Percentiles rank a stretch among this genome's conserved stretches.
Evolutionary conservation across 2,113 vertebrate genomes (phyloP).

Genomic region (Falco punctatus): DNA sequence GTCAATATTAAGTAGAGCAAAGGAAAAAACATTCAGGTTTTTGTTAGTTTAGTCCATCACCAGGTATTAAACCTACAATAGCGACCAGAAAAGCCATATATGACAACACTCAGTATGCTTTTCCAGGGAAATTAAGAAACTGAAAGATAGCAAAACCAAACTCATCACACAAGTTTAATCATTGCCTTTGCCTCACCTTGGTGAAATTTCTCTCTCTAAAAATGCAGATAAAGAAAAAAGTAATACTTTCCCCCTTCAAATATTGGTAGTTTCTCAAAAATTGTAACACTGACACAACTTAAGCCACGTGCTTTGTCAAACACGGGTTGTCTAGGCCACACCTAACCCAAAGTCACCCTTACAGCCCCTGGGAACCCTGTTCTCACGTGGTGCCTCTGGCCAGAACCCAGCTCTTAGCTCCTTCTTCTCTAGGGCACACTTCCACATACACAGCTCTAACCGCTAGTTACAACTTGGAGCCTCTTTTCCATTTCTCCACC

Average conservation of each 20-base stretch:
- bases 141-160: neutral
- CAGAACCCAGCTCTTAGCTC: neutral
- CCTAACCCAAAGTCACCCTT: neutral
- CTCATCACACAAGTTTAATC: neutral
- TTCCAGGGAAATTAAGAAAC: neutral
- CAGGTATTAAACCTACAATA: neutral
- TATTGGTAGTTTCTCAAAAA: neutral
- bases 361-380: neutral
- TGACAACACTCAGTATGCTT: neutral
- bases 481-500: neutral
- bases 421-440: neutral
- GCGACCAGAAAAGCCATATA: neutral
- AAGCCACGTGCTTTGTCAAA: neutral
- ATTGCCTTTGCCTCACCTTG: neutral
- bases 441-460: neutral
- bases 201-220: neutral
- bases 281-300: neutral
- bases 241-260: neutral
- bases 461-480: neutral
- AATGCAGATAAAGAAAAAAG: neutral
- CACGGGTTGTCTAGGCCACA: neutral
- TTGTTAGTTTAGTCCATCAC: neutral
- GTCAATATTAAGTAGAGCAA: neutral
- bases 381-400: neutral
- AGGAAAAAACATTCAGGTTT: neutral